Evolutionary conservation across 2,797 vertebrate species (phyloP).

Genomic region (Gallinago solitaria): DNA sequence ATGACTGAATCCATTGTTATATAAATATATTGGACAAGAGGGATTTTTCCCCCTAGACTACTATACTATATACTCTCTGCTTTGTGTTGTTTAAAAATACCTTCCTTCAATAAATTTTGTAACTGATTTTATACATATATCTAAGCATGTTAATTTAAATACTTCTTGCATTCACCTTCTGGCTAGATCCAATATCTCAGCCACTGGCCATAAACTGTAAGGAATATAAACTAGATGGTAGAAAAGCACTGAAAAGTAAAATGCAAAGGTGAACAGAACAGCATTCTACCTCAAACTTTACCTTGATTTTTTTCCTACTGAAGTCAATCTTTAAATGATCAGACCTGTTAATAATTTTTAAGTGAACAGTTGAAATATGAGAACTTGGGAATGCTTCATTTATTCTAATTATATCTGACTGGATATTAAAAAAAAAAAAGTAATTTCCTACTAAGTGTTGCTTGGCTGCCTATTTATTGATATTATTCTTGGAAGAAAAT

Average conservation of each 20-base stretch:
- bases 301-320: fast-evolving
- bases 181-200: not conserved
- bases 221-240: not conserved
- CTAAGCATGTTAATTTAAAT: not conserved
- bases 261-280: not conserved
- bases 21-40: not conserved
- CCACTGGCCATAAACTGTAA: not conserved
- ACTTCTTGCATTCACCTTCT: not conserved
- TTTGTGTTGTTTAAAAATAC: not conserved
- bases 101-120: not conserved
- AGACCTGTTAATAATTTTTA: not conserved
- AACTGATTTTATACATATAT: not conserved
- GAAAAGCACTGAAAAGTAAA: not conserved
- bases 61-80: not conserved
- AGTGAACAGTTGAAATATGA: not conserved
- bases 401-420: not conserved
- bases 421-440: not conserved
- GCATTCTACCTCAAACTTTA: not conserved
- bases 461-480: not conserved
- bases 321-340: not conserved
- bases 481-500: not conserved
- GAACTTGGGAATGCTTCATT: not conserved
- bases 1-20: not conserved
- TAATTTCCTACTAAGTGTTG: not conserved
- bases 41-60: not conserved